phyloP scores from a whole-genome alignment of 2,888 invertebrate species.

The Isotomurus palustris region DNA sequence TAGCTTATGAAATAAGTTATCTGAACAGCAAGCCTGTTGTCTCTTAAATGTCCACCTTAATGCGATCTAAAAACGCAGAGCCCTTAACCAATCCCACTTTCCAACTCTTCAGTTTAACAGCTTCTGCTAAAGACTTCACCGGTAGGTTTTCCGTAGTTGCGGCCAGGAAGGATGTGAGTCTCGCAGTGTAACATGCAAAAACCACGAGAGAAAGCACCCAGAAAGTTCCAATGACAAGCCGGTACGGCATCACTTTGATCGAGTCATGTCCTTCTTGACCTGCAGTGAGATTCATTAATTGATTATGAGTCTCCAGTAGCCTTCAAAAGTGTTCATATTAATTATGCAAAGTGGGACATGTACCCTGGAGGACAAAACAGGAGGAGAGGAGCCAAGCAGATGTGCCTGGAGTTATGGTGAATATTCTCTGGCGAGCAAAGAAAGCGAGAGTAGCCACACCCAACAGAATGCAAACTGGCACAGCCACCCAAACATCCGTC shows the following conservation, averaged over 20 bases:
- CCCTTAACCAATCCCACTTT: slow-evolving; percentile 40
- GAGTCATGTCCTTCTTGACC: slow-evolving; percentile 38
- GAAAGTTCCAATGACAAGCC: slow-evolving; percentile 38
- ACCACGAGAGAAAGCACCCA: slow-evolving; percentile 42
- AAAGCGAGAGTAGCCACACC: slow-evolving; percentile 34
- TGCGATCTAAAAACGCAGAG: slow-evolving; percentile 38
- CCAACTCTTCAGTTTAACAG: slow-evolving; percentile 34
- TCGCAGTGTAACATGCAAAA: slow-evolving; percentile 41
- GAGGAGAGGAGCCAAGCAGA: slow-evolving; percentile 38
- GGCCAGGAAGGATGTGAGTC: slow-evolving; percentile 41
- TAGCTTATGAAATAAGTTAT: neutral
- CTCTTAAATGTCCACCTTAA: slow-evolving; percentile 32
- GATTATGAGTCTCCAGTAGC: neutral
- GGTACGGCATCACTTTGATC: slow-evolving; percentile 33
- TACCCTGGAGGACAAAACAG: slow-evolving; percentile 43
- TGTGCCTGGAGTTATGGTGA: slow-evolving; percentile 24
- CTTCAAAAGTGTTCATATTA: too few relatives aligned
- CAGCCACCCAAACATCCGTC: slow-evolving; percentile 38
- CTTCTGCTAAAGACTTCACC: slow-evolving; percentile 34
- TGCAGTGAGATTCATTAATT: slow-evolving; percentile 8
- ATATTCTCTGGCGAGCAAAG: slow-evolving; percentile 24
- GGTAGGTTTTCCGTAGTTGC: slow-evolving; percentile 36
- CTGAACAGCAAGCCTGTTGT: neutral
- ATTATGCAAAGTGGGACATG: too few relatives aligned
- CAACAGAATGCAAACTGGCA: slow-evolving; percentile 26